phyloP scores from a whole-genome alignment of 2,113 vertebrate genomes.

The Dermatemys mawii region DNA sequence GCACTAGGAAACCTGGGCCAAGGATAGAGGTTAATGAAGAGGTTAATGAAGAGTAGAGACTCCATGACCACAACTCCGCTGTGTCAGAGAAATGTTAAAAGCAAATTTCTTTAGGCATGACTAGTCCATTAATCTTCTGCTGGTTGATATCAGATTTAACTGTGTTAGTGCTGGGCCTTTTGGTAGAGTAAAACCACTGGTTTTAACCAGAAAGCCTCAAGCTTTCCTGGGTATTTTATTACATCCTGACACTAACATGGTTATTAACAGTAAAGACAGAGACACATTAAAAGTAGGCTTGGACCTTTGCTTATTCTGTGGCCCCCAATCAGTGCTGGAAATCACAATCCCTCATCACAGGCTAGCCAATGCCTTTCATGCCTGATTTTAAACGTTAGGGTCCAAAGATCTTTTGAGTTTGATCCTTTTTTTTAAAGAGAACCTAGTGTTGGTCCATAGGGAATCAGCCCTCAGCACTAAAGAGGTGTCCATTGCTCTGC shows the following conservation, averaged over 20 bases:
- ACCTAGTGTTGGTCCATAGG: too few species aligned
- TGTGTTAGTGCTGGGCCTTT: background rate
- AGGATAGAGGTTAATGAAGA: background rate
- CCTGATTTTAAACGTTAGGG: background rate
- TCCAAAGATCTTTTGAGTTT: background rate
- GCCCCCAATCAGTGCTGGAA: background rate
- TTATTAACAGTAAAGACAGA: background rate
- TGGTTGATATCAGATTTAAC: background rate
- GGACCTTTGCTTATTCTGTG: background rate
- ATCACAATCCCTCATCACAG: background rate
- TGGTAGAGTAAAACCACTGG: background rate
- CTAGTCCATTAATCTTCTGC: background rate
- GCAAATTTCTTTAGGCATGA: background rate
- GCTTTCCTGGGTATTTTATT: background rate
- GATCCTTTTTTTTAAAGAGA: background rate
- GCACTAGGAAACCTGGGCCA: background rate
- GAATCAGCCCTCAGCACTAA: background rate
- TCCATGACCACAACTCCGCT: background rate
- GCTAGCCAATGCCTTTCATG: background rate
- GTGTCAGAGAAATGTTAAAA: background rate
- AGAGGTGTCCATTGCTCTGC: background rate
- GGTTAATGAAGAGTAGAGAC: background rate
- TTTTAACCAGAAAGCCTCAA: background rate
- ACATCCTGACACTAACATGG: background rate
- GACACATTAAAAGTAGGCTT: accelerated